Percentiles rank a stretch among this genome's conserved stretches.
phyloP scores from a whole-genome alignment of 2,888 invertebrate species.

The Phoenoteleia sp. region DNA sequence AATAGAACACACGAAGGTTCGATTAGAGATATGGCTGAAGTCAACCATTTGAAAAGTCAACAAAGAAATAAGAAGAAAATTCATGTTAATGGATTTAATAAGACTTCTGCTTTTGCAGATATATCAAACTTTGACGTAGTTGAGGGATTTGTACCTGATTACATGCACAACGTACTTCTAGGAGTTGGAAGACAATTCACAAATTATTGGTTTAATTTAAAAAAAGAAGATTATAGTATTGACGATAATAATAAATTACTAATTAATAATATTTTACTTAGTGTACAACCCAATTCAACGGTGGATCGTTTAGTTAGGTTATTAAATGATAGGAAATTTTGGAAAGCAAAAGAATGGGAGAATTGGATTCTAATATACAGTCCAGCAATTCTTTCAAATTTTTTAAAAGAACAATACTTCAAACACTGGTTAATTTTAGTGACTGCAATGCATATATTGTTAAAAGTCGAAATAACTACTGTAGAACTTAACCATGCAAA shows the following conservation, averaged over 20 bases:
- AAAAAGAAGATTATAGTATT: no score
- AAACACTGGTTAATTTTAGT: constrained; percentile 5
- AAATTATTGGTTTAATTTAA: constrained; percentile 49
- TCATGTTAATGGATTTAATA: constrained; percentile 23
- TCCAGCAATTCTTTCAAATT: constrained; percentile 33
- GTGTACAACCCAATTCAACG: constrained; percentile 20
- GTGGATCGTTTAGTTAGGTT: constrained; percentile 35
- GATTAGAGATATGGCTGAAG: background rate
- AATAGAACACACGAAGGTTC: background rate
- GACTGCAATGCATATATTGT: constrained; percentile 1
- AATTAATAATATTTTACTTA: no score
- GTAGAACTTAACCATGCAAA: constrained; percentile 13
- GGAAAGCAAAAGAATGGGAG: constrained; percentile 48
- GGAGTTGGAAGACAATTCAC: constrained; percentile 41
- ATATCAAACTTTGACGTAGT: constrained; percentile 37
- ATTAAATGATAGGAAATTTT: constrained; percentile 26
- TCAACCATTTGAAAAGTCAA: background rate
- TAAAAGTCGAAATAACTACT: constrained; percentile 19
- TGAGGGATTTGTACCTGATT: background rate
- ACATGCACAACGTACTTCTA: constrained; percentile 43
- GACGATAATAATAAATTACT: no score
- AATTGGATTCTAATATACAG: constrained; percentile 53
- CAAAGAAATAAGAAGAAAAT: background rate
- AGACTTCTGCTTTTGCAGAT: constrained; percentile 15
- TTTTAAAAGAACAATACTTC: constrained; percentile 5